Percentiles rank a stretch among this genome's conserved stretches.
phyloP scores from a whole-genome alignment of 2,888 invertebrate species.

The Tinea semifulvella region DNA sequence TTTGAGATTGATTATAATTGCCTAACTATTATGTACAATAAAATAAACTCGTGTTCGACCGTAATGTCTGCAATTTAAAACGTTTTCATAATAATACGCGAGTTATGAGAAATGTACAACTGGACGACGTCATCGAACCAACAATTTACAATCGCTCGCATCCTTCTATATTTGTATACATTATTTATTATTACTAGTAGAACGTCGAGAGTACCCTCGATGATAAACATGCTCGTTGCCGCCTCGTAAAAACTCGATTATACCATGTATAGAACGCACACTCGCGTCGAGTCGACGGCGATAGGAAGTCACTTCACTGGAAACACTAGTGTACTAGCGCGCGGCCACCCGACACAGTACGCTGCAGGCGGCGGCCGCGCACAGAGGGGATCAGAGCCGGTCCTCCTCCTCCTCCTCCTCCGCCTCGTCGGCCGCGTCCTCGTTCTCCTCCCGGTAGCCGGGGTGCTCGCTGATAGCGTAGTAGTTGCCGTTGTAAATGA shows the following conservation, averaged over 20 bases:
- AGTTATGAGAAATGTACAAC: neutral
- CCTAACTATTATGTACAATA: slow-evolving; percentile 8
- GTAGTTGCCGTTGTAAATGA: slow-evolving; percentile 95
- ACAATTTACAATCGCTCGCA: too few species aligned
- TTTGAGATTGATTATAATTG: neutral
- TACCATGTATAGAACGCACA: neutral
- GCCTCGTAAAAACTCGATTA: neutral
- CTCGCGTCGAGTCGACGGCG: slow-evolving; percentile 9
- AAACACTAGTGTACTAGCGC: slow-evolving; percentile 25
- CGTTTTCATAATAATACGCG: too few species aligned
- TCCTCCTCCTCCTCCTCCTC: slow-evolving; percentile 86
- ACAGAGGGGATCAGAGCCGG: slow-evolving; percentile 67
- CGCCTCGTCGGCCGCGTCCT: slow-evolving; percentile 84
- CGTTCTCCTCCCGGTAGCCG: slow-evolving; percentile 90
- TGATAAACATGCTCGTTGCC: neutral
- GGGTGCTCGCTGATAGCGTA: slow-evolving; percentile 96
- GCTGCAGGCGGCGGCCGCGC: slow-evolving; percentile 50
- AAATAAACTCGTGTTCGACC: neutral
- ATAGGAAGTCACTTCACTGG: neutral
- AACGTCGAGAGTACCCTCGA: slow-evolving; percentile 2
- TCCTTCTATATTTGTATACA: neutral
- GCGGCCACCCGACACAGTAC: slow-evolving; percentile 50
- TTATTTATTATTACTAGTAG: slow-evolving; percentile 1
- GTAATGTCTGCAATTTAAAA: neutral
- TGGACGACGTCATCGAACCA: neutral